Evolutionary conservation across 2,113 vertebrate genomes (phyloP).

Genomic region (Eurystomus gularis): DNA sequence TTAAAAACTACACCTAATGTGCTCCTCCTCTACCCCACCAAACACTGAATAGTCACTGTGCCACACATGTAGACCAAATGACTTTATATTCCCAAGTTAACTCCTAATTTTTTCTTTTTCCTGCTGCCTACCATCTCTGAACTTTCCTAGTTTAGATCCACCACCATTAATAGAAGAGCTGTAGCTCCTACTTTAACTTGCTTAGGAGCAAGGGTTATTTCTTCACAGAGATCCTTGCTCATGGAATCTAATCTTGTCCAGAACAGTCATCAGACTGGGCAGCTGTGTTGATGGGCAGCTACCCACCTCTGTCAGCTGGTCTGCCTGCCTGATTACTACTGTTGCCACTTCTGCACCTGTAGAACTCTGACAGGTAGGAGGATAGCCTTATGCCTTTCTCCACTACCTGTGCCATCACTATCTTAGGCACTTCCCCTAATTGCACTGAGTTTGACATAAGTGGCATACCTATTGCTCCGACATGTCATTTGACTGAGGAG

Average conservation of each 20-base stretch:
- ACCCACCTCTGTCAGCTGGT: background rate
- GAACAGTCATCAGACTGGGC: background rate
- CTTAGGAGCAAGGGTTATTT: background rate
- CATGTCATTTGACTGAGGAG: background rate
- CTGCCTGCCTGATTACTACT: background rate
- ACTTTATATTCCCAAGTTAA: background rate
- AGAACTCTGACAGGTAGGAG: background rate
- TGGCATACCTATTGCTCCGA: background rate
- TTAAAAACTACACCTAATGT: background rate
- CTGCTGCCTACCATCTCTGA: background rate
- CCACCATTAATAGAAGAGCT: background rate
- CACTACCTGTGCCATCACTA: background rate
- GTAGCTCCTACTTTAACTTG: background rate
- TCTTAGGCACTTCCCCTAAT: background rate
- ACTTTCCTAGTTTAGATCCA: background rate
- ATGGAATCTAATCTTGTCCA: background rate
- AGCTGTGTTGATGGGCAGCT: background rate
- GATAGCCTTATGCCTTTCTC: background rate
- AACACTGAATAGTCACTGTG: background rate
- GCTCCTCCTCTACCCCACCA: rapidly evolving
- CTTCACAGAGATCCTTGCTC: background rate
- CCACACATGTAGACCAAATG: background rate
- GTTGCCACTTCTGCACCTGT: background rate
- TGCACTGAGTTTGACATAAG: background rate
- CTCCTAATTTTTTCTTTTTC: background rate